Conservation (phyloP, 2,888 invertebrate genomes). For the Meghimatium bilineatum region DNA sequence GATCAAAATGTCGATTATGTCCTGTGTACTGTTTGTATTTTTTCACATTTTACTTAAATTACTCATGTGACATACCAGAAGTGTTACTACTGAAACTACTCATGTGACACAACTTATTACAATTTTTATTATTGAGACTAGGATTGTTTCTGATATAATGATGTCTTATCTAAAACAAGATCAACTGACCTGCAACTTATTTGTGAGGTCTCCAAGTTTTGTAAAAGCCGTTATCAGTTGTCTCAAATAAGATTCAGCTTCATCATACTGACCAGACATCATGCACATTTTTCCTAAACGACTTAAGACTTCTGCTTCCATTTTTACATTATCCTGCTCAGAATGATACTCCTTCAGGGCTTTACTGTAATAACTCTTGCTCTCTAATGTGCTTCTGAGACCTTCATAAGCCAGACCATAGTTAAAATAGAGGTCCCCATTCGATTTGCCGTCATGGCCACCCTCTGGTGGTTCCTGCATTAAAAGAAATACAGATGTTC, state of each 20-base stretch:
- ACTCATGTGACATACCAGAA: too few relatives aligned
- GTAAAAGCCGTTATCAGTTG: conserved; percentile 20
- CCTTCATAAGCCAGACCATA: conserved; percentile 69
- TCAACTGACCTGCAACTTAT: conserved; percentile 27
- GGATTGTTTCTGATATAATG: not conserved
- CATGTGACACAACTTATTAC: too few relatives aligned
- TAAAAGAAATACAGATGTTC: not conserved
- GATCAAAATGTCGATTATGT: too few relatives aligned
- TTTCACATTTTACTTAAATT: too few relatives aligned
- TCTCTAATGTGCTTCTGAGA: conserved; percentile 55
- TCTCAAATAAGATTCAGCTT: conserved; percentile 37
- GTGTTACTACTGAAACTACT: too few relatives aligned
- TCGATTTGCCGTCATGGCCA: conserved; percentile 58
- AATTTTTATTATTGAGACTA: too few relatives aligned
- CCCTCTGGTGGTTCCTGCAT: conserved; percentile 57
- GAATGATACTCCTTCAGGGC: conserved; percentile 62
- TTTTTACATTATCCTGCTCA: conserved; percentile 53
- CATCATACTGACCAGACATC: not conserved
- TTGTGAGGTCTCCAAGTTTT: conserved; percentile 2
- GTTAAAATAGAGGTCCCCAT: conserved; percentile 72
- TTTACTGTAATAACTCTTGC: conserved; percentile 60
- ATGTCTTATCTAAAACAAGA: not conserved
- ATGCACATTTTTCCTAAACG: conserved; percentile 22
- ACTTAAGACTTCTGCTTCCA: conserved; percentile 55
- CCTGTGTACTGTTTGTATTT: too few relatives aligned